Percentiles rank a stretch among this genome's conserved stretches.
Evolutionary conservation across 2,113 vertebrate genomes (phyloP).

Genomic region (Guaruba guarouba): DNA sequence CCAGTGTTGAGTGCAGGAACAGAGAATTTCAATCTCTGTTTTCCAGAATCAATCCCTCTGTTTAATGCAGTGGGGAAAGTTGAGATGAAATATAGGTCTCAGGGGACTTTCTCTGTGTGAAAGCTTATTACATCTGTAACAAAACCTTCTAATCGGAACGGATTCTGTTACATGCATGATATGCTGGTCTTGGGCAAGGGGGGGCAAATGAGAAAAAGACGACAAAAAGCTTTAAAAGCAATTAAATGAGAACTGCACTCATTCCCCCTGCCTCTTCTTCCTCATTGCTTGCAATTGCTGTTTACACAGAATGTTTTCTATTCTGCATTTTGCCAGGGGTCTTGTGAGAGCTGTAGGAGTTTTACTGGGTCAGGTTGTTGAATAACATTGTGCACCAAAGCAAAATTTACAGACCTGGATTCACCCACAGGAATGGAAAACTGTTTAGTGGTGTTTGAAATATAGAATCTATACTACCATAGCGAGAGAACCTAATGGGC

Average conservation of each 20-base stretch:
- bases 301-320: background rate
- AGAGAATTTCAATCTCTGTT: constrained; percentile 58
- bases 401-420: constrained; percentile 10
- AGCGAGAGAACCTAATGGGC: background rate
- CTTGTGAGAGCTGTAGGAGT: background rate
- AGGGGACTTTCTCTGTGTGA: constrained; percentile 64
- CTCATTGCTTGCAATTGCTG: background rate
- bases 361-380: constrained; percentile 18
- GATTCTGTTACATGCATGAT: constrained; percentile 66
- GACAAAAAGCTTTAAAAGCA: constrained; percentile 27
- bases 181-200: constrained; percentile 28
- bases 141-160: constrained; percentile 69
- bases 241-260: background rate
- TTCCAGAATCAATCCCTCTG: constrained; percentile 71
- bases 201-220: constrained; percentile 9
- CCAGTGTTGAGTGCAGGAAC: background rate
- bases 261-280: background rate
- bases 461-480: background rate
- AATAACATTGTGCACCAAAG: background rate
- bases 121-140: constrained; percentile 75
- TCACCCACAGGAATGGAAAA: background rate
- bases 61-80: constrained; percentile 72
- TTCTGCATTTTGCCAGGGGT: background rate
- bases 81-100: constrained; percentile 75
- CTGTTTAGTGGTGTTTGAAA: constrained; percentile 25